Evolutionary conservation across 1,140 invertebrate genomes (phyloP).

Genomic region (Scylla paramamosain): DNA sequence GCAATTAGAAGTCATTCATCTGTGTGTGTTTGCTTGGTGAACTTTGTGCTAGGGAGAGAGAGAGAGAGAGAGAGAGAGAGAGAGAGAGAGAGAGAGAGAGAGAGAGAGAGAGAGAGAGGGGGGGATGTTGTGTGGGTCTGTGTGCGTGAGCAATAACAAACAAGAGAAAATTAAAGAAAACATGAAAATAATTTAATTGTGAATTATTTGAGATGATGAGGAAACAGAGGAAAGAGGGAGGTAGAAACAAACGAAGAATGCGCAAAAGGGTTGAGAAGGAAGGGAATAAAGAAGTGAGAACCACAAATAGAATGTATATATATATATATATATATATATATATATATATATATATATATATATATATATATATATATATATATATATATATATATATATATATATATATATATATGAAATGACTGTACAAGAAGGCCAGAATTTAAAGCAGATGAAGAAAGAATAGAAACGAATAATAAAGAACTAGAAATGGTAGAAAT

Average conservation of each 20-base stretch:
- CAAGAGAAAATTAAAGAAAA: not conserved
- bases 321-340: constrained; percentile 32
- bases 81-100: no score
- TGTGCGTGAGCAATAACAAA: no score
- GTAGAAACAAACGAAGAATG: not conserved
- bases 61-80: not conserved
- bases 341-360: constrained; percentile 41
- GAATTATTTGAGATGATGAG: no score
- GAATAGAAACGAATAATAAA: not conserved
- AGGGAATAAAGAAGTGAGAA: not conserved
- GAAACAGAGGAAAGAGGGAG: not conserved
- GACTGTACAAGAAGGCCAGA: not conserved
- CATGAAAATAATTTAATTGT: no score
- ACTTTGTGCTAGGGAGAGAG: not conserved
- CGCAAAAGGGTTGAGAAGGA: not conserved
- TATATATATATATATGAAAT: constrained; percentile 56
- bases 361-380: constrained; percentile 33
- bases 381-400: constrained; percentile 44
- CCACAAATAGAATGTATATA: not conserved
- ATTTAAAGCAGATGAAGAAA: no score
- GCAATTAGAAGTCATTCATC: no score
- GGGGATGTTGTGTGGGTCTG: no score
- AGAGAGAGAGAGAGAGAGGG: no score
- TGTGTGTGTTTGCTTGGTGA: no score
- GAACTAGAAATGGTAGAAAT: no score